Evolutionary conservation across 2,888 invertebrate species (phyloP), one percentile per base, ranked within the genome.

Genomic region (Meteorus colon): DNA sequence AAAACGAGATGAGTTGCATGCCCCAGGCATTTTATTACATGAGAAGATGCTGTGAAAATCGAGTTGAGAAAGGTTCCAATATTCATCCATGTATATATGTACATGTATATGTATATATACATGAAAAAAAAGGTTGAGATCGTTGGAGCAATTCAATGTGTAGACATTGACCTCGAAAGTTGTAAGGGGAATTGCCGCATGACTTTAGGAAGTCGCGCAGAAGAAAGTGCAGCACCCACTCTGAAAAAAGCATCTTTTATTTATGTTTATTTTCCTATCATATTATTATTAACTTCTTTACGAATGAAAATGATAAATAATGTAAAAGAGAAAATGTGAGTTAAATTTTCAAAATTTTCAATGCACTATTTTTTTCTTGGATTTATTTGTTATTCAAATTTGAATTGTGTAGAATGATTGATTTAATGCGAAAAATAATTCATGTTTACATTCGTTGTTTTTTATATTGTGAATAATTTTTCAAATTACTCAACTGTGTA

Each of bases 111-210:
- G 19, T 34, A 6, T 24, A 5, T 72, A 73, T 24, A 24, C 24
- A 24, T 24, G 65, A 80, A 74, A 79, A 81, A 81, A 31, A 12
- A 31, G 14, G 12, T 16, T 31, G 27, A n/a, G 16, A 63, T 31
- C 16, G 63, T 29, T 63, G 63, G 3, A 31, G 16, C 16, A n/a
- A 31, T 29, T 31, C 63, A 63, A 62, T 8, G 63, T 62, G 62
- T 85, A 86, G 84, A 84, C 85, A 86, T 85, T 86, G 86, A 86
- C 86, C 86, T 86, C 86, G 86, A 86, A 86, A 86, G 86, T 80
- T 55, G 19, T 19, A 55, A 78, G 81, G 85, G 82, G 81, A 84
- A 84, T 83, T 81, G 76, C 77, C 69, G 66, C 59, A 63, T 74
- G 63, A 62, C 65, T 41, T 70, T 72, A 45, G 60, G 8, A 34